Percentiles rank a stretch among this genome's conserved stretches.
Evolutionary conservation across 92 coral and sea anemone genomes (phyloP).

Genomic region (Epizoanthus scotinus): DNA sequence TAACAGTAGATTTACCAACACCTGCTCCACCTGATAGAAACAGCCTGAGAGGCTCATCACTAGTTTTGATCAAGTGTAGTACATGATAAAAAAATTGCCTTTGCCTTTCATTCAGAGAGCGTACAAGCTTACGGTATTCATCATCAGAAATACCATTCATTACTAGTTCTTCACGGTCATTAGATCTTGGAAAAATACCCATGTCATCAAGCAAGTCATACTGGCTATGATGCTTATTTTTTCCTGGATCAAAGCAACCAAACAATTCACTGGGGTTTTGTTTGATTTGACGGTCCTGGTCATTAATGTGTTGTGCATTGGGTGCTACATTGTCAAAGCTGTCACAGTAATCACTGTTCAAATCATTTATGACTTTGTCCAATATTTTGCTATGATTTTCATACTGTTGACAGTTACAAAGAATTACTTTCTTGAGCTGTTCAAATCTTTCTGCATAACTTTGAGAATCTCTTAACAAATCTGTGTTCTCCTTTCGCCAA

Average conservation of each 20-base stretch:
- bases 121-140: conserved; percentile 38
- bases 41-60: conserved; percentile 41
- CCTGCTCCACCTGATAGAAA: conserved; percentile 69
- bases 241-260: conserved; percentile 33
- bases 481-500: too few species aligned
- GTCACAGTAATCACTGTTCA: conserved; percentile 18
- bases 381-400: conserved; percentile 50
- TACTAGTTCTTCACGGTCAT: conserved; percentile 35
- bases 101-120: conserved; percentile 21
- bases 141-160: conserved; percentile 17
- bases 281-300: too few species aligned
- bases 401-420: conserved; percentile 41
- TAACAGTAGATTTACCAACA: conserved; percentile 50
- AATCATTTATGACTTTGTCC: conserved; percentile 47
- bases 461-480: too few species aligned
- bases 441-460: conserved; percentile 41
- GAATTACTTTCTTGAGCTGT: conserved; percentile 37
- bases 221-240: conserved; percentile 25
- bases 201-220: conserved; percentile 26
- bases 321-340: conserved; percentile 33
- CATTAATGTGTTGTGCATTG: conserved; percentile 47
- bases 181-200: conserved; percentile 19
- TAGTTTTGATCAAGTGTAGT: conserved; percentile 20
- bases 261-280: conserved; percentile 29
- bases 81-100: conserved; percentile 40